These are phyloP conservation scores for Epirrhoe tristata DNA, from an alignment of 2,888 invertebrate genomes.

Conservation along the genomic window DNA sequence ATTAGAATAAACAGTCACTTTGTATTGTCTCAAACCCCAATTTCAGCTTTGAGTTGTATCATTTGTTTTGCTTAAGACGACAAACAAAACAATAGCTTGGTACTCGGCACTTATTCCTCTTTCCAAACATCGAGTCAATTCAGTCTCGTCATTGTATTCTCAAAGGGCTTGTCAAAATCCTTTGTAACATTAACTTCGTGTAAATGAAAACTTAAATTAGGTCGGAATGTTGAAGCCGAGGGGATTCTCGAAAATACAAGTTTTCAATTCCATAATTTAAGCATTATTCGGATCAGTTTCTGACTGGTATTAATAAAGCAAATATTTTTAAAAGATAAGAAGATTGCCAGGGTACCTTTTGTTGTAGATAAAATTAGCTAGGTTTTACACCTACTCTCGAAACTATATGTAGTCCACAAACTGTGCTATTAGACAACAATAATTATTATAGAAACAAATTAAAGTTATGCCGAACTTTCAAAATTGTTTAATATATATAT, in stretches of 20 bases:
- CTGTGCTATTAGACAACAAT: background rate
- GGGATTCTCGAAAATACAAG: constrained; percentile 31
- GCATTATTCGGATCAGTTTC: constrained; percentile 21
- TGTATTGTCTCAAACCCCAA: constrained; percentile 42
- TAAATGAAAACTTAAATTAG: constrained; percentile 75
- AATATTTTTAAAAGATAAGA: constrained; percentile 7
- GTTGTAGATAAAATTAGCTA: too few relatives aligned
- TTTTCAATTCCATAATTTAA: constrained; percentile 8
- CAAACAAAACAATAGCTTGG: constrained; percentile 57
- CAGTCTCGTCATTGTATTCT: constrained; percentile 56
- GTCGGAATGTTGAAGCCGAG: constrained; percentile 51
- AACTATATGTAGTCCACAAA: background rate
- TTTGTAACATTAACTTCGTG: constrained; percentile 66
- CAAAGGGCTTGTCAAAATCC: constrained; percentile 64
- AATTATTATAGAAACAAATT: too few relatives aligned
- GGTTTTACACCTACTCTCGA: too few relatives aligned
- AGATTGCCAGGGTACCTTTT: background rate
- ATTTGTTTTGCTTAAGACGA: constrained; percentile 56
- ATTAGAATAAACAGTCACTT: constrained; percentile 29
- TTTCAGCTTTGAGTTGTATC: constrained; percentile 50
- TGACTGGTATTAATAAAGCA: constrained; percentile 3
- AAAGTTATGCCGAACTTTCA: too few relatives aligned
- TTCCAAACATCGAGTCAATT: constrained; percentile 56
- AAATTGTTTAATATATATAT: too few relatives aligned
- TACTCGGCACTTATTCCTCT: constrained; percentile 57